Base-by-base conservation (phyloP, 2,113 vertebrate species). In the Rafetus swinhoei region DNA sequence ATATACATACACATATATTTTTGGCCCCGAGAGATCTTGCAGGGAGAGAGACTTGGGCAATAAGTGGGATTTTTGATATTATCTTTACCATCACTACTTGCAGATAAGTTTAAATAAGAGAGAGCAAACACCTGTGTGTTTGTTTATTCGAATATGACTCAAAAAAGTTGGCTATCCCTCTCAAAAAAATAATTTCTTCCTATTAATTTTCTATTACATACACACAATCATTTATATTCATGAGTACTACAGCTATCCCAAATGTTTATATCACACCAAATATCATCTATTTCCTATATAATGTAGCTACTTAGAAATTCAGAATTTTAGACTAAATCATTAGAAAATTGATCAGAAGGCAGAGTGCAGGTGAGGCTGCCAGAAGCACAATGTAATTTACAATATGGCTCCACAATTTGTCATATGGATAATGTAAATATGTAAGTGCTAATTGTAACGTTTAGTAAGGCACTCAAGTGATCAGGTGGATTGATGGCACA, bases 221-320 rank as follows among this genome's bases (percentile, higher is more conserved):
- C 8, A 35, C 65, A 56, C 15, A 82, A 56, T 29, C 80, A 90
- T 29, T 76, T 45, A 45, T 15, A 76, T 72, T 21, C 32, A 72
- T 72, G 65, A 77, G 22, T 14, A 76, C 5, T 24, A 50, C 11
- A 72, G 9, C 9, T 24, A 54, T 39, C 57, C 74, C 82, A 72
- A 50, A 85, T 19, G 84, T 87, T 91, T 85, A 29, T 87, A 72
- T 7, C n/a, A 27, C 53, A n/a, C 39, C 22, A 27, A 16, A 77
- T 50, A 50, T 12, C 12, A 90, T 82, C 87, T 25, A 45, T 50
- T 94, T 62, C 62, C 93, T 62, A 85, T 88, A 25, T 59, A 86
- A 84, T 65, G 85, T 91, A 86, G 55, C 35, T 82, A 85, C 82
- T 90, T 83, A 79, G 27, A 83, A 77, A 79, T 89, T 82, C 91